Evolutionary conservation across 2,888 invertebrate genomes (phyloP), one percentile per base, ranked within the genome.

Genomic region (Halictus quadricinctus): DNA sequence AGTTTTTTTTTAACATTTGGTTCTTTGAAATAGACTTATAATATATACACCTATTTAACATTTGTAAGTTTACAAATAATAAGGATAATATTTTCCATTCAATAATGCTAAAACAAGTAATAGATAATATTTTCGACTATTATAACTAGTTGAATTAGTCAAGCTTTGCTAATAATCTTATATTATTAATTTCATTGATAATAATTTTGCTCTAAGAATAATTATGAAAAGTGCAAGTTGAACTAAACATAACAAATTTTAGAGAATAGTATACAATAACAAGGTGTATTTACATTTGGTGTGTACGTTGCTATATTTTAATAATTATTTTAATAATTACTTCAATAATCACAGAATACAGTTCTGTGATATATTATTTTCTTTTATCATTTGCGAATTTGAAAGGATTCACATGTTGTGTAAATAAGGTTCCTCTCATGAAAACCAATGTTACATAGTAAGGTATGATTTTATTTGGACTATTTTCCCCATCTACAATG

Each of bases 401-500:
- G 25, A 60, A 43, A 81, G 43, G 72, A 46, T 79, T 72, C 36
- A 15, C 21, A 12, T 25, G 21, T 25, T 36, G 50, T 7, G 50
- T 18, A 76, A 76, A 72, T 64, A 81, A 84, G 41, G 70, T 75
- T 46, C 54, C 8, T 25, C 50, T 12, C 21, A 70, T 43, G 66
- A 84, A 76, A 75, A 72, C 74, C 64, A 79, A 43, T 29, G 21
- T 75, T 76, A 83, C 58, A 60, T 64, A 48, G 77, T 83, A 72
- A 75, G 74, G 74, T 72, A 79, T 72, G 79, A 79, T 54, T 83
- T 84, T 84, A 84, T 84, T 84, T 70, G 60, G 72, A 48, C 75
- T 84, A 70, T 75, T 25, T n/a, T 69, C 60, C 18, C 72, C 84
- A 84, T 58, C 84, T 79, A 79, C 84, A 84, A 79, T 84, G 84